Conservation (phyloP, 2,797 vertebrate species). For the Anguilla pacifica region DNA sequence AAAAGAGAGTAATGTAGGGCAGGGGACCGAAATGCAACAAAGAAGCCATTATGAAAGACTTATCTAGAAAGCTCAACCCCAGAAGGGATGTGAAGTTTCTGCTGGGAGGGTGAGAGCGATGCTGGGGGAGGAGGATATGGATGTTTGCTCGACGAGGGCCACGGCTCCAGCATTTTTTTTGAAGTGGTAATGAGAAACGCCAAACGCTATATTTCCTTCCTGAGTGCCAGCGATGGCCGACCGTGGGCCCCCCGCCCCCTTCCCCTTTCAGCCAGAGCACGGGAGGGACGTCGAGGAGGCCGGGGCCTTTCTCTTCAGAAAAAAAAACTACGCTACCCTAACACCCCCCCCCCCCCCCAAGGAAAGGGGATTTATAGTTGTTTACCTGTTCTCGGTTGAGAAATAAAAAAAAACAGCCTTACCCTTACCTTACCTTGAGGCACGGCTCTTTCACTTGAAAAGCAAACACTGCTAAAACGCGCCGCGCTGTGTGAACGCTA, state of each 20-base stretch:
- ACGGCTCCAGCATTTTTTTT: neutral
- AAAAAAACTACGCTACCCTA: too few species aligned
- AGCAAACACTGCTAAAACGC: neutral
- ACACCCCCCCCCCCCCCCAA: neutral
- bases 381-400: neutral
- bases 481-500: neutral
- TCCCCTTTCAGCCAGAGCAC: neutral
- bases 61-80: neutral
- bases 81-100: neutral
- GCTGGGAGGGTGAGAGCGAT: neutral
- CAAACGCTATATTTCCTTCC: slow-evolving; percentile 6
- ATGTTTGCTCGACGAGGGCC: neutral
- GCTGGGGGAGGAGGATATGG: neutral
- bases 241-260: neutral
- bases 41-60: neutral
- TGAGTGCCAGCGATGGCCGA: neutral
- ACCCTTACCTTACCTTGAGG: neutral
- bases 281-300: too few species aligned
- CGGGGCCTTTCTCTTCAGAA: neutral
- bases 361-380: neutral
- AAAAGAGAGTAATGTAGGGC: neutral
- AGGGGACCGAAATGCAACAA: neutral
- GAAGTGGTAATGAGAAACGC: slow-evolving; percentile 13
- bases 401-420: neutral
- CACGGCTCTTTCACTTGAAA: neutral